Evolutionary conservation across 1,140 invertebrate genomes (phyloP), one percentile per base, ranked within the genome.

Genomic region (Rhopalosiphum maidis): DNA sequence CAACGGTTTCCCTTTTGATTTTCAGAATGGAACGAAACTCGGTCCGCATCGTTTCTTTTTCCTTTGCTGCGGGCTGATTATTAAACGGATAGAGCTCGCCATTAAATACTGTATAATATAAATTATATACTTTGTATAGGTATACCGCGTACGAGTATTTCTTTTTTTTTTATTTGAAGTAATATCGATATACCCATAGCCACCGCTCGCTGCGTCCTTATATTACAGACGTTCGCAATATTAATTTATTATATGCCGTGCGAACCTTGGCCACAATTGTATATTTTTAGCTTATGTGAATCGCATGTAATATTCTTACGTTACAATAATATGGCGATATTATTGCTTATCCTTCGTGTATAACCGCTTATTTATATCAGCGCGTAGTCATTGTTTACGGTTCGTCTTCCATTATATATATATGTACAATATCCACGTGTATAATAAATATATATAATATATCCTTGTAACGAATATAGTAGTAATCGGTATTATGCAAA

Each of bases 401-500:
- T n/a, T n/a, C 18, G n/a, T 77, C n/a, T 77, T 35, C 60, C 30
- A 77, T 77, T n/a, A 68, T 68, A 60, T 11, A 68, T 30, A 68
- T n/a, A n/a, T 68, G 0, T 77, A 35, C n/a, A 77, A 77, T 77
- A n/a, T n/a, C 30, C 15, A 15, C 60, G 60, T 77, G 60, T 77
- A 77, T 15, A n/a, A n/a, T 77, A 77, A 51, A 51, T 51, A n/a
- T 60, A 60, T 60, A 60, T 30, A 30, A 68, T 35, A 35, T 77
- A 77, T 77, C 60, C 60, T 77, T 77, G 60, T 77, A 77, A 77
- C 60, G 60, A 77, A 77, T 77, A 68, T 68, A 30, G 30, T 77
- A n/a, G 60, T 77, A n/a, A 77, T 77, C 60, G 60, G 60, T 77
- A 77, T 77, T 77, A 77, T 77, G 60, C 60, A 77, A 77, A 77